Base-by-base conservation (phyloP, 2,797 vertebrate species). In the Sebastes cheni region DNA sequence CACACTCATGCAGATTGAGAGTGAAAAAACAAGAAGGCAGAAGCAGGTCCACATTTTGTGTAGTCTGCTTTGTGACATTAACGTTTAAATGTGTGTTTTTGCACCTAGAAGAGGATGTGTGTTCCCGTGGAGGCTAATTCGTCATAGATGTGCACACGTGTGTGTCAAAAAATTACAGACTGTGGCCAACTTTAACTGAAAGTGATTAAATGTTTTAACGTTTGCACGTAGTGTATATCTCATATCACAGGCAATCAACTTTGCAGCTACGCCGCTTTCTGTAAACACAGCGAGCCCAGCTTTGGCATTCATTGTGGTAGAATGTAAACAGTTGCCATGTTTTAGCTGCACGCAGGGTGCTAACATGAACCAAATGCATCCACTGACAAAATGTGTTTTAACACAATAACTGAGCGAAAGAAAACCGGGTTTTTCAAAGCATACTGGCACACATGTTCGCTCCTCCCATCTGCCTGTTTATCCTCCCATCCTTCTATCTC, bases 401-500 rank as follows among this genome's bases (percentile, higher is more conserved):
- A 73, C 69, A 59, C 36, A 13, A 42, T 58, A 75, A 77, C 46
- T 29, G 29, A 46, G 60, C 32, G 59, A 73, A 85, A 55, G 60
- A 67, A 85, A 88, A 82, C 32, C 56, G 5, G 50, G 66, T 58
- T 58, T 77, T 80, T 84, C 23, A 77, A 84, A 83, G 83, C 83
- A 75, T 29, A 46, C 73, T 30, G 22, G 25, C 9, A 8, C 39
- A 36, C 52, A 4, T 71, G 67, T 76, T 69, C 61, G 74, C 27
- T 80, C 66, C 74, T 74, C 73, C 76, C 50, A 67, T 77, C 86
- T 75, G 59, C 81, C 88, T 90, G 84, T 90, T 93, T 94, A 93
- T 94, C 91, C 88, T 89, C 84, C 89, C 90, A 93, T 94, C 91
- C 93, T 72, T 93, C 93, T 93, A 80, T 96, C 95, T 95, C 80